phyloP scores from a whole-genome alignment of 2,113 vertebrate genomes.

The Periophthalmodon schlosseri region DNA sequence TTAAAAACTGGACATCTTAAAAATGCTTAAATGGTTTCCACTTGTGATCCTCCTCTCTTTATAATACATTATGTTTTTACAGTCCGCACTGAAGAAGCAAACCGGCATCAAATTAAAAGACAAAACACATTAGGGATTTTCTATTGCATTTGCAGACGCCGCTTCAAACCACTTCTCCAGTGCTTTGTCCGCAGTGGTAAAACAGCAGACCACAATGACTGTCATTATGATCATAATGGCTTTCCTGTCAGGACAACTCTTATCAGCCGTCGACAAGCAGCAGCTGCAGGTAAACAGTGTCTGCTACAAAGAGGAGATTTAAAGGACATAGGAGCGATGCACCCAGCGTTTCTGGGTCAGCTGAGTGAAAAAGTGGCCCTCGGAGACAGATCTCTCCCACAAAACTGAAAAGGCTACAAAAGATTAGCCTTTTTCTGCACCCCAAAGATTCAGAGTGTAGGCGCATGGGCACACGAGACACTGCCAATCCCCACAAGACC shows the following conservation, averaged over 20 bases:
- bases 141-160: slow-evolving; percentile 57
- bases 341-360: slow-evolving; percentile 44
- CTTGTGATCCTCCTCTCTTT: slow-evolving; percentile 26
- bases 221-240: slow-evolving; percentile 64
- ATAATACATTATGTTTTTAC: slow-evolving; percentile 32
- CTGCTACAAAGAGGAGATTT: slow-evolving; percentile 28
- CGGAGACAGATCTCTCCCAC: slow-evolving; percentile 42
- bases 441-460: slow-evolving; percentile 13
- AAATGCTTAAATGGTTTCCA: background rate
- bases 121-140: slow-evolving; percentile 56
- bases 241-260: slow-evolving; percentile 59
- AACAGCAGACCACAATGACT: slow-evolving; percentile 62
- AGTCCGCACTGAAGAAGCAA: slow-evolving; percentile 51
- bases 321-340: slow-evolving; percentile 26
- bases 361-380: slow-evolving; percentile 26
- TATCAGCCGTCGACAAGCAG: slow-evolving; percentile 53
- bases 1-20: background rate
- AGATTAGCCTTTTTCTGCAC: slow-evolving; percentile 33
- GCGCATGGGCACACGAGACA: slow-evolving; percentile 31
- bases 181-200: slow-evolving; percentile 54
- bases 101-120: slow-evolving; percentile 53
- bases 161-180: slow-evolving; percentile 57
- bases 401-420: slow-evolving; percentile 48
- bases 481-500: slow-evolving; percentile 34
- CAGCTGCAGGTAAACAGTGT: slow-evolving; percentile 60